Evolutionary conservation across 2,113 vertebrate genomes (phyloP).

Genomic region (Cnemophilus loriae): DNA sequence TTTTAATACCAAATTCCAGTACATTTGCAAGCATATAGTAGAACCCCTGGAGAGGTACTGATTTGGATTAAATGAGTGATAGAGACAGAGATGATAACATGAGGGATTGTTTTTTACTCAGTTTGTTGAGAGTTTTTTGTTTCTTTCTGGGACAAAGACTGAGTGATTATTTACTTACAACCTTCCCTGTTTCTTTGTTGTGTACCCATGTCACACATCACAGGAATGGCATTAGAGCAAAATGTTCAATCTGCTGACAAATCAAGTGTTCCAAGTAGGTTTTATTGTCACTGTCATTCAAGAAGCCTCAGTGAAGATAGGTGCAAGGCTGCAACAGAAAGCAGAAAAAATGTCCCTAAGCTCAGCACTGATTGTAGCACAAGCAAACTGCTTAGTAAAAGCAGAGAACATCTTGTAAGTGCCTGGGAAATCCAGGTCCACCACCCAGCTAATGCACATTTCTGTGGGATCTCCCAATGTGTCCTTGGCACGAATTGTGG

Average conservation of each 20-base stretch:
- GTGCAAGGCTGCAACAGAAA: background rate
- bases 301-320: background rate
- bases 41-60: background rate
- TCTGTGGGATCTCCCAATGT: background rate
- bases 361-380: background rate
- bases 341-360: background rate
- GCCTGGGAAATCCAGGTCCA: background rate
- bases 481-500: background rate
- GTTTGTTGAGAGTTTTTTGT: background rate
- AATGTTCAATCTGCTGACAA: background rate
- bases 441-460: background rate
- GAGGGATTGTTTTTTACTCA: background rate
- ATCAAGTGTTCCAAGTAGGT: background rate
- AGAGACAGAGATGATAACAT: background rate
- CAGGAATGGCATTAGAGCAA: background rate
- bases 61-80: conserved; percentile 17
- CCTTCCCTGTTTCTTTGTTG: background rate
- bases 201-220: background rate
- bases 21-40: background rate
- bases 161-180: background rate
- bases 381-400: background rate
- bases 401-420: background rate
- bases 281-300: background rate
- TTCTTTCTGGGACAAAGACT: background rate
- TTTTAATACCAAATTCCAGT: background rate